A percentile compares a stretch with the other conserved stretches of the same genome.
These are phyloP conservation scores for Meriones psammophilus DNA, from an alignment of 2,797 vertebrate genomes.

Conservation along the genomic window DNA sequence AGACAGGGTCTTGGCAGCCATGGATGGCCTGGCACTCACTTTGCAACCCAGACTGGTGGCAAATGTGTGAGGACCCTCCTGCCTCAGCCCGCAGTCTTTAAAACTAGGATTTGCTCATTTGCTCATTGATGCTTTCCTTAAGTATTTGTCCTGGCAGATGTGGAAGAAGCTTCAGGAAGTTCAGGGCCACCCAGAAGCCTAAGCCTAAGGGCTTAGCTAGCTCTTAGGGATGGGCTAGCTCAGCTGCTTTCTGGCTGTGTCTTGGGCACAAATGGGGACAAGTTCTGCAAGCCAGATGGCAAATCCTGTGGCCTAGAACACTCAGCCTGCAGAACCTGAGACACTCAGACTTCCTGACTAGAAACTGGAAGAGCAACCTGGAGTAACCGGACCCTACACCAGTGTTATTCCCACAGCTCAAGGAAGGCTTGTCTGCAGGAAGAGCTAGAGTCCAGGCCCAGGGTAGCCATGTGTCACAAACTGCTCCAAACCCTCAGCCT, in stretches of 20 bases:
- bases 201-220: not conserved
- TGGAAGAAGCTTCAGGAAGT: not conserved
- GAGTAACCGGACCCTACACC: not conserved
- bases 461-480: not conserved
- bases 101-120: constrained; percentile 13
- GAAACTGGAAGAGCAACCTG: not conserved
- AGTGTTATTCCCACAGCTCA: not conserved
- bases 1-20: not conserved
- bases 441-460: not conserved
- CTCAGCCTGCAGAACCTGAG: not conserved
- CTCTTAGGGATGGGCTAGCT: no score
- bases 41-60: not conserved
- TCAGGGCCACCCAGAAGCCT: not conserved
- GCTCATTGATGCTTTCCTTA: not conserved
- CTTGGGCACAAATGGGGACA: not conserved
- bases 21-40: not conserved
- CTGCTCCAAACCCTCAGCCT: not conserved
- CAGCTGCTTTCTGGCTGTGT: not conserved
- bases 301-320: not conserved
- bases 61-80: not conserved
- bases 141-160: not conserved
- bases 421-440: not conserved
- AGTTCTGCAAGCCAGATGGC: not conserved
- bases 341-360: not conserved
- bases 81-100: not conserved